Evolutionary conservation across 2,113 vertebrate genomes (phyloP).

Genomic region (Brachyhypopomus occidentalis): DNA sequence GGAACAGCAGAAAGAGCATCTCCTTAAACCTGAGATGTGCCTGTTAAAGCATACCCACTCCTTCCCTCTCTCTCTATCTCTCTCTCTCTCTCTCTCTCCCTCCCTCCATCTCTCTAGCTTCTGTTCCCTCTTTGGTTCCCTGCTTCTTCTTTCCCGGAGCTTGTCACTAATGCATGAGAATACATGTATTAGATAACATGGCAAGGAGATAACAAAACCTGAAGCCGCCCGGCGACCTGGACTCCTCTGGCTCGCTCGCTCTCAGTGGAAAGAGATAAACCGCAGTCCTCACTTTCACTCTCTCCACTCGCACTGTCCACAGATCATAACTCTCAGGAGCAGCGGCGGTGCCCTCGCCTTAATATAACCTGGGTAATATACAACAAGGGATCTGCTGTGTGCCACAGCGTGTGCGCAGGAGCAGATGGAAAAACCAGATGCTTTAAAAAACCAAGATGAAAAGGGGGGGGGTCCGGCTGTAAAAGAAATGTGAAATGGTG

Average conservation of each 20-base stretch:
- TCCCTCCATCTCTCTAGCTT: conserved; percentile 29
- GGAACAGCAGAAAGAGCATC: conserved; percentile 11
- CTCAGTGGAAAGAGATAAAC: not conserved
- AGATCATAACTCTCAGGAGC: not conserved
- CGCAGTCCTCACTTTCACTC: not conserved
- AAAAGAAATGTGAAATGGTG: too few species aligned
- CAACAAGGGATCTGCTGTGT: not conserved
- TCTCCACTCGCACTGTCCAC: not conserved
- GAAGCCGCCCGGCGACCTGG: conserved; percentile 25
- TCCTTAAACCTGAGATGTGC: conserved; percentile 23
- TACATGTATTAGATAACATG: conserved; percentile 12
- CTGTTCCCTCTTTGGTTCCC: conserved; percentile 22
- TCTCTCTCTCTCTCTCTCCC: not conserved
- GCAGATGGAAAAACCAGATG: not conserved
- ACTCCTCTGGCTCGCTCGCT: conserved; percentile 14
- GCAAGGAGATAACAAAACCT: conserved; percentile 23
- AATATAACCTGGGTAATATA: not conserved
- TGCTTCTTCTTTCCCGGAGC: conserved; percentile 28
- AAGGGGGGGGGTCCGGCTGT: not conserved
- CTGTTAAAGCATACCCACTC: not conserved
- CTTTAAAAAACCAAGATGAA: not conserved
- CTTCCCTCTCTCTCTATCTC: conserved; percentile 6
- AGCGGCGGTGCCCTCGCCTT: not conserved
- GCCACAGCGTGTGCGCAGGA: conserved; percentile 10
- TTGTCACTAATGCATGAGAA: conserved; percentile 17